Conservation (phyloP, 2,888 invertebrate species). For the Drosophila phalerata region DNA sequence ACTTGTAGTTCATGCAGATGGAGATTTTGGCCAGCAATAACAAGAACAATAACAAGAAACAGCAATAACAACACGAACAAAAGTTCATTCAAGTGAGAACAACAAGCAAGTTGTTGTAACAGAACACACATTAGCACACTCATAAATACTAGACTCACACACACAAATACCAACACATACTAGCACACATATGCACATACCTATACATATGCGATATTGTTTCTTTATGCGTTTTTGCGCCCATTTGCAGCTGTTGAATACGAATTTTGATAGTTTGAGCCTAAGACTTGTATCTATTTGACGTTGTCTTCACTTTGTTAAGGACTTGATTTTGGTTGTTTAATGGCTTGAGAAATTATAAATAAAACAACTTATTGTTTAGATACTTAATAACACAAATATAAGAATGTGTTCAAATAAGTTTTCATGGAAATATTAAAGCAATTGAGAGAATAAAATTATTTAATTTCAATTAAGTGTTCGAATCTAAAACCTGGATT, state of each 20-base stretch:
- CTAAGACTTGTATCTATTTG: slow-evolving; percentile 12
- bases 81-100: slow-evolving; percentile 62
- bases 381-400: neutral
- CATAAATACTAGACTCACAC: slow-evolving; percentile 52
- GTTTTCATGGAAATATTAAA: too few species aligned
- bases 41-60: slow-evolving; percentile 21
- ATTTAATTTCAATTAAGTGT: too few species aligned
- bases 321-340: slow-evolving; percentile 17
- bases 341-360: slow-evolving; percentile 25
- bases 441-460: too few species aligned
- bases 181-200: neutral
- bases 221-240: slow-evolving; percentile 50
- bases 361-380: neutral
- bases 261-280: slow-evolving; percentile 25
- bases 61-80: slow-evolving; percentile 46
- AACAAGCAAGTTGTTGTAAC: slow-evolving; percentile 53
- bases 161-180: slow-evolving; percentile 22
- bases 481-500: too few species aligned
- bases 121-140: slow-evolving; percentile 60
- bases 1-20: slow-evolving; percentile 66
- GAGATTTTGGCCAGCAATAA: slow-evolving; percentile 54
- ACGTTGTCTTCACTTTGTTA: slow-evolving; percentile 23
- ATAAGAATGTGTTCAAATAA: neutral
- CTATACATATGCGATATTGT: slow-evolving; percentile 39
- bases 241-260: slow-evolving; percentile 57